phyloP scores from a whole-genome alignment of 2,113 vertebrate species.

The Passer domesticus region DNA sequence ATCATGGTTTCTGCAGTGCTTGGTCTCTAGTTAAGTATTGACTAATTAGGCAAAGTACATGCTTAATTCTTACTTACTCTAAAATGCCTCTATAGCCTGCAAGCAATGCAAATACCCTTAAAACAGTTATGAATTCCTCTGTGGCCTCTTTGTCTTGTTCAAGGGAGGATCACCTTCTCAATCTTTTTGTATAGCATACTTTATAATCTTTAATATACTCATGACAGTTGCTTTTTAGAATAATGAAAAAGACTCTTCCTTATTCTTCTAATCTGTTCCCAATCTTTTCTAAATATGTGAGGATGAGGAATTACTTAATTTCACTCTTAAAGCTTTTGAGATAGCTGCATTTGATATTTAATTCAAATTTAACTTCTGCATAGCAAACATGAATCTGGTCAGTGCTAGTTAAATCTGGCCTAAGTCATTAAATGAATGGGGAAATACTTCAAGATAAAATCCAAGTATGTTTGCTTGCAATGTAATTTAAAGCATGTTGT shows the following conservation, averaged over 20 bases:
- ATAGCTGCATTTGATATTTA: not conserved
- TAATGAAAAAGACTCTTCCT: not conserved
- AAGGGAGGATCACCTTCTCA: not conserved
- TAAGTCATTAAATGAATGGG: not conserved
- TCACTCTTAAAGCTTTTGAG: not conserved
- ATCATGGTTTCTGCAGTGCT: not conserved
- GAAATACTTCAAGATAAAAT: not conserved
- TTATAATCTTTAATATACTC: not conserved
- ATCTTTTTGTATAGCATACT: not conserved
- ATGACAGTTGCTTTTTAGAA: not conserved
- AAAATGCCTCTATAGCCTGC: not conserved
- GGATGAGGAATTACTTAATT: not conserved
- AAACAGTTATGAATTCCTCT: not conserved
- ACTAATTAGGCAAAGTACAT: not conserved
- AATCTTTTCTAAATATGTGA: not conserved
- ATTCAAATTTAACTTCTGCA: not conserved
- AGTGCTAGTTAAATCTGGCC: not conserved
- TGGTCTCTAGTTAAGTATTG: not conserved
- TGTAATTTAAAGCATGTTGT: not conserved
- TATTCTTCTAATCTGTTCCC: not conserved
- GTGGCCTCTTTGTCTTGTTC: not conserved
- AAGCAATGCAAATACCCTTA: not conserved
- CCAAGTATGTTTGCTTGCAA: not conserved
- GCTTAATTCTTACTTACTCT: not conserved
- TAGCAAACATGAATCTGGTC: not conserved